Percentiles rank a stretch among this genome's conserved stretches.
Conservation (phyloP, 2,113 vertebrate species). For the Myrmecobius fasciatus region DNA sequence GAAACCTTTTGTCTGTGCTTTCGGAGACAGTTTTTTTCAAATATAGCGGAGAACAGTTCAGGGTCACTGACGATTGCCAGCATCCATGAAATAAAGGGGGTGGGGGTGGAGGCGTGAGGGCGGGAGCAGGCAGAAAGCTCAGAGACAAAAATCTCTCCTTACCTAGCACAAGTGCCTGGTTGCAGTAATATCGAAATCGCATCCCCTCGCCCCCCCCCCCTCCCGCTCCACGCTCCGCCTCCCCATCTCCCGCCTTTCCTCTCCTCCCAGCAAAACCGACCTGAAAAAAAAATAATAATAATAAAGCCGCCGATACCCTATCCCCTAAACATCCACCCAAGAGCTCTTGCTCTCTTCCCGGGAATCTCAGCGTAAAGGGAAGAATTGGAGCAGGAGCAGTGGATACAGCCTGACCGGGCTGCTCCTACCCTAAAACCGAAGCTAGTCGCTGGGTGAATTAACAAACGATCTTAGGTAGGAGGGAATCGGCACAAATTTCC, state of each 20-base stretch:
- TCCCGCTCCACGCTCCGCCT: neutral
- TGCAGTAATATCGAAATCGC: neutral
- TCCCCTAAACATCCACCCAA: neutral
- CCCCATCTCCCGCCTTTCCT: neutral
- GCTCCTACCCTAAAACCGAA: neutral
- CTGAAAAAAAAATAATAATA: too few species aligned
- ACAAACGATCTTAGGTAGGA: neutral
- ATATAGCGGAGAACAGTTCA: slow-evolving; percentile 52
- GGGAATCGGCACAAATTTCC: neutral
- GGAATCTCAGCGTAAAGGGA: neutral
- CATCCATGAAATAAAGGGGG: neutral
- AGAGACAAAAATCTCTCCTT: neutral
- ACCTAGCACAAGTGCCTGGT: neutral
- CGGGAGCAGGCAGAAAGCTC: neutral
- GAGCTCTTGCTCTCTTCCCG: neutral
- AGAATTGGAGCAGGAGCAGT: neutral
- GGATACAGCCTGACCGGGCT: neutral
- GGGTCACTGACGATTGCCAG: slow-evolving; percentile 70
- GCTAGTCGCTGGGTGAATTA: neutral
- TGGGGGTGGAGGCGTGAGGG: neutral
- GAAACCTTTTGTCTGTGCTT: slow-evolving; percentile 80
- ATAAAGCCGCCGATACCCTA: neutral
- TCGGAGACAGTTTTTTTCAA: slow-evolving; percentile 52
- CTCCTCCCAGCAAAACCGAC: neutral
- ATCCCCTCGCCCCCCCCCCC: neutral